phyloP scores from a whole-genome alignment of 2,113 vertebrate genomes.

The Xenopus laevis region DNA sequence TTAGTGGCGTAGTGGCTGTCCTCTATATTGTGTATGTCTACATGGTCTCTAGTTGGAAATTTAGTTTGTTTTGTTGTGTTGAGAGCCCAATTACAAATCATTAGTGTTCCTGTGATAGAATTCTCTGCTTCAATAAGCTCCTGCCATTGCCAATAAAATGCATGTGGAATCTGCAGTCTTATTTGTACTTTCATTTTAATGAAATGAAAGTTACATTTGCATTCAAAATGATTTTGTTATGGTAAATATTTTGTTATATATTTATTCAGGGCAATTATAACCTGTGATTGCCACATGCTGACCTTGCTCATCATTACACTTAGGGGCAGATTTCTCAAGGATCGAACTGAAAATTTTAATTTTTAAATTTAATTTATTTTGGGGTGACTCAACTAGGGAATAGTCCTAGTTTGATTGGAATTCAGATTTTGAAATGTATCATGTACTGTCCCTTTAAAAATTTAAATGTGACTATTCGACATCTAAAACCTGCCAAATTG shows the following conservation, averaged over 20 bases:
- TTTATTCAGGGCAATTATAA: slow-evolving; percentile 44
- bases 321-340: no score
- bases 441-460: no score
- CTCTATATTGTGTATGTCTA: slow-evolving; percentile 19
- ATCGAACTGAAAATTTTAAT: no score
- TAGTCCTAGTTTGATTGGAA: no score
- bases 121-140: slow-evolving; percentile 35
- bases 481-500: no score
- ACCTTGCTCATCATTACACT: slow-evolving; percentile 11
- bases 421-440: no score
- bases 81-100: slow-evolving; percentile 41
- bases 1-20: slow-evolving; percentile 25
- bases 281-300: neutral
- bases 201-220: slow-evolving; percentile 40
- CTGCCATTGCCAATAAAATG: slow-evolving; percentile 27
- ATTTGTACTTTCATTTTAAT: slow-evolving; percentile 32
- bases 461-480: no score
- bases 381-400: no score
- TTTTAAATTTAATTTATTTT: no score
- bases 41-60: neutral
- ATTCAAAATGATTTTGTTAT: slow-evolving; percentile 48
- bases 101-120: slow-evolving; percentile 35
- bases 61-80: slow-evolving; percentile 1
- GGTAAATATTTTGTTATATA: slow-evolving; percentile 53
- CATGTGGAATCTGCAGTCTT: slow-evolving; percentile 24